A percentile compares a stretch with the other conserved stretches of the same genome.
Conservation (phyloP, 1,140 invertebrate species). For the Drosophila pseudoobscura region DNA sequence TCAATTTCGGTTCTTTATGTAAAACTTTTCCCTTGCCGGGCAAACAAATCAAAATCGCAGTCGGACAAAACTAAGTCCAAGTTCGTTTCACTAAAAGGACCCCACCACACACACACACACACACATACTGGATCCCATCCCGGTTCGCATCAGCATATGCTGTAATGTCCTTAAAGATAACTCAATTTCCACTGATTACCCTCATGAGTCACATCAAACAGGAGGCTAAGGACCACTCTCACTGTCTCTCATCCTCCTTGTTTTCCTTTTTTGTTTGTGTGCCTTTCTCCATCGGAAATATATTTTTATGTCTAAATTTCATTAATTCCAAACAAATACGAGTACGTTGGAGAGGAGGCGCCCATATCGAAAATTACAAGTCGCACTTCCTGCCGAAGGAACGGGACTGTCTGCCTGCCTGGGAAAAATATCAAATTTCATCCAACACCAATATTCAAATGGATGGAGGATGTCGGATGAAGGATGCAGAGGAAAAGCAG, state of each 20-base stretch:
- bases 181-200: slow-evolving; percentile 76
- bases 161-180: slow-evolving; percentile 66
- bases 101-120: not conserved
- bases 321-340: slow-evolving; percentile 77
- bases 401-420: slow-evolving; percentile 33
- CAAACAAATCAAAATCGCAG: slow-evolving; percentile 29
- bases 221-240: slow-evolving; percentile 19
- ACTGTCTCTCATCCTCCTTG: not conserved
- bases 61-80: slow-evolving; percentile 34
- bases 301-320: slow-evolving; percentile 78
- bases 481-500: slow-evolving; percentile 19
- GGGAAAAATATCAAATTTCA: slow-evolving; percentile 70
- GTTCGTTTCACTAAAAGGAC: slow-evolving; percentile 35
- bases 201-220: slow-evolving; percentile 65
- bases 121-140: slow-evolving; percentile 6
- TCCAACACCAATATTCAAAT: slow-evolving; percentile 64
- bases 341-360: slow-evolving; percentile 37
- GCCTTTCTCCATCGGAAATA: slow-evolving; percentile 44
- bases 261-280: slow-evolving; percentile 47
- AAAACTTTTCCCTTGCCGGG: slow-evolving; percentile 31
- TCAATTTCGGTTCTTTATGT: slow-evolving; percentile 7
- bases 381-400: slow-evolving; percentile 47
- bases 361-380: slow-evolving; percentile 69
- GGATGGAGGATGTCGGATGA: slow-evolving; percentile 14
- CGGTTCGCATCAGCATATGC: slow-evolving; percentile 44